Evolutionary conservation across 1,140 invertebrate species (phyloP), one percentile per base, ranked within the genome.

Genomic region (Holcopasites calliopsidis): DNA sequence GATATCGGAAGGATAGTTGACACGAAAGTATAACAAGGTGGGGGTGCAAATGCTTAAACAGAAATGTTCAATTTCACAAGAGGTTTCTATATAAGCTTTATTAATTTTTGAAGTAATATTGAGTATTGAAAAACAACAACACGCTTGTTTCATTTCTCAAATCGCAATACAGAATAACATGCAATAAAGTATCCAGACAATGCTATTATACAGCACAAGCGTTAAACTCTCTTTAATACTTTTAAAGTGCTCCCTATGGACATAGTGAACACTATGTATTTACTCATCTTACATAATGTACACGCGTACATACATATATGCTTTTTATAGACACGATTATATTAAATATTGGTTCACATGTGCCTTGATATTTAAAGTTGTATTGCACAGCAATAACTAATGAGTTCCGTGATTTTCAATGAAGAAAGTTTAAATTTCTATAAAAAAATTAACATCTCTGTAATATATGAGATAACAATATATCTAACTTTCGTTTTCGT

Each of bases 341-440:
- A 23, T 50, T 33, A 33, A 54, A 42, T n/a, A 8, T 26, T 61
- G 21, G n/a, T n/a, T n/a, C n/a, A n/a, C n/a, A n/a, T n/a, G n/a
- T n/a, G n/a, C n/a, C n/a, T n/a, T n/a, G n/a, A n/a, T n/a, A n/a
- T n/a, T n/a, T n/a, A n/a, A n/a, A n/a, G n/a, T n/a, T 49, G 44
- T 77, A 73, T 80, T 82, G 62, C 64, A 82, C n/a, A 82, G 31
- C 64, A 80, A 80, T 80, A 69, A 77, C 40, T 55, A 62, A 58
- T 23, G 49, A 23, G 6, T 42, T 62, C 11, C 44, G 10, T 23
- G 13, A 66, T 4, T 50, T 64, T 49, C 33, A 1, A 49, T 50
- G 26, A 57, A 57, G 26, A 52, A 47, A 70, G 28, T 26, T 16
- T 8, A 35, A 4, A 60, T 21, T 35, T 58, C 8, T 18, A 26